Base-by-base conservation (phyloP, 1,140 invertebrate genomes). In the Macrotrachela quadricornifera region DNA sequence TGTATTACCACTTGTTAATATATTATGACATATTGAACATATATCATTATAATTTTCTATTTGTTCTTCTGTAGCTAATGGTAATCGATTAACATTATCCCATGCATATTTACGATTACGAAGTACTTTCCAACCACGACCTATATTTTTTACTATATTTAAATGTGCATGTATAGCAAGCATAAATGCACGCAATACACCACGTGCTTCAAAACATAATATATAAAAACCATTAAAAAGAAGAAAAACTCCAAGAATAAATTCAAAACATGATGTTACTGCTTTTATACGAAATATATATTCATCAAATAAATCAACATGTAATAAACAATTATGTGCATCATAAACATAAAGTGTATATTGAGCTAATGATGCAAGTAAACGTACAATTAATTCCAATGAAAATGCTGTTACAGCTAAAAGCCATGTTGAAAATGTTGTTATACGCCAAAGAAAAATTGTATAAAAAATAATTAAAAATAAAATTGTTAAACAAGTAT, bases 111-210 rank as follows among this genome's bases (percentile, higher is more conserved):
- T 73, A 3, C 90, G 72, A 61, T 87, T 87, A 75, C 86, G 85
- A 62, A 92, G 92, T 0, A 85, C 80, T 38, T 79, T 79, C 84
- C 86, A 94, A 0, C 87, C 87, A 30, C 82, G 79, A 49, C 80
- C 78, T 0, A 85, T 85, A 62, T 91, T 85, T 64, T 81, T 82
- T 83, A 86, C 95, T 48, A 96, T 87, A 65, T 95, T 95, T 65
- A 92, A 94, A 64, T 95, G 95, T 0, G 85, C 85, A 70, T 96
- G 90, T 51, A 94, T 83, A 63, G 83, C 84, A 81, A 96, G 90
- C 82, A 70, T 69, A 13, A 68, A 37, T 0, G 65, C 66, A 16
- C 68, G 58, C 8, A 70, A 64, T 6, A 60, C 54, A 18, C 68
- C 68, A 46, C 66, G 66, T 10, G 66, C 67, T 52, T 70, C 68